Conservation (phyloP, 92 coral and sea anemone genomes). For the Parazoanthus swiftii region DNA sequence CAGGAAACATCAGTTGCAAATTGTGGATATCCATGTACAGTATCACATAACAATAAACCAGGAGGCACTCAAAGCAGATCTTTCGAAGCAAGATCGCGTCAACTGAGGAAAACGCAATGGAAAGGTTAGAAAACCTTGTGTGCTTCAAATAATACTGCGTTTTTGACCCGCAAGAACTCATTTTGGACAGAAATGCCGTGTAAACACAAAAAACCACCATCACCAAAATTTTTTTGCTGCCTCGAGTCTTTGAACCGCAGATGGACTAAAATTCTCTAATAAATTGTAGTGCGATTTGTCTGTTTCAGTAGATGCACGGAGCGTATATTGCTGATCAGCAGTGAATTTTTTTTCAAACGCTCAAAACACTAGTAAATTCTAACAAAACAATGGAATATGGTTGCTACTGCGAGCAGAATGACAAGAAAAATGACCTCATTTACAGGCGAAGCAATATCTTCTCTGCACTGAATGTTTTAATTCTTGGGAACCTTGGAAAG, state of each 20-base stretch:
- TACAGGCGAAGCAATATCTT: neutral
- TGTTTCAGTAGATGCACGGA: neutral
- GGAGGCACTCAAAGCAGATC: neutral
- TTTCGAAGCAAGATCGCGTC: neutral
- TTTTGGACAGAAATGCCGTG: neutral
- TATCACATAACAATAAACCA: conserved; percentile 5
- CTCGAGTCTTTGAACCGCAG: neutral
- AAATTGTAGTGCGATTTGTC: neutral
- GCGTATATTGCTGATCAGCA: neutral
- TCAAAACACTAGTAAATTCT: neutral
- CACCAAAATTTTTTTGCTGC: neutral
- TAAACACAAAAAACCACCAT: neutral
- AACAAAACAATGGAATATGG: neutral
- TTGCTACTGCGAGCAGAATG: neutral
- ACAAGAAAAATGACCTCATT: neutral
- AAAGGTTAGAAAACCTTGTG: neutral
- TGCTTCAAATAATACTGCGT: too few relatives aligned
- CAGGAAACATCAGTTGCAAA: neutral
- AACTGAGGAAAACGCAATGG: neutral
- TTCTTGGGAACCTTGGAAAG: neutral
- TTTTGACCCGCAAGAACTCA: neutral
- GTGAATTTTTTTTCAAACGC: neutral
- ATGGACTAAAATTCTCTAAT: neutral
- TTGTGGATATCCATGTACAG: neutral
- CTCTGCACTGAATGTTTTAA: too few relatives aligned